Conservation (phyloP, 2,797 vertebrate genomes). For the Spinibarbus caldwelli region DNA sequence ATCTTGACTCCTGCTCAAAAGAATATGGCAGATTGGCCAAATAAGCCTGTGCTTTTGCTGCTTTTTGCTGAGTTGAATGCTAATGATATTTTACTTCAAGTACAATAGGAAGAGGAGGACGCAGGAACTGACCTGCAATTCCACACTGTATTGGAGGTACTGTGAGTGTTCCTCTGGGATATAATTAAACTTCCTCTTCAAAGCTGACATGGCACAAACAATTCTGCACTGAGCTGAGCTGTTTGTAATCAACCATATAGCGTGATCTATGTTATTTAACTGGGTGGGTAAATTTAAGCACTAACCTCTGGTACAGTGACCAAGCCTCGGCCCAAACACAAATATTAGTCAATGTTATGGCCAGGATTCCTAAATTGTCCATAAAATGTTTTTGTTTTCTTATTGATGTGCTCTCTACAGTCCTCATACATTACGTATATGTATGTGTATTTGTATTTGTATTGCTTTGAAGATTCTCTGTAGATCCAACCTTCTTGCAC, state of each 20-base stretch:
- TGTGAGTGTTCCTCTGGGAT: conserved; percentile 51
- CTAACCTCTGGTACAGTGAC: neutral
- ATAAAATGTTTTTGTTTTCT: neutral
- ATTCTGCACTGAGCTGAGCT: conserved; percentile 30
- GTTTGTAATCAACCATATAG: conserved; percentile 14
- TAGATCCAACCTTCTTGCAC: neutral
- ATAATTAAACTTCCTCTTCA: conserved; percentile 60
- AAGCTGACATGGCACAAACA: conserved; percentile 61
- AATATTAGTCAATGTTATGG: neutral
- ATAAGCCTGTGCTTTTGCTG: conserved; percentile 11
- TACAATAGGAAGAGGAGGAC: conserved; percentile 22
- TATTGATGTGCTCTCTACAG: neutral
- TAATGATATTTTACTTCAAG: conserved; percentile 36
- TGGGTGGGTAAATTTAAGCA: neutral
- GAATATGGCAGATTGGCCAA: conserved; percentile 18
- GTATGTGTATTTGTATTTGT: neutral
- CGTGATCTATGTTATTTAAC: conserved; percentile 23
- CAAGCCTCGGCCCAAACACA: neutral
- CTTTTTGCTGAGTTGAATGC: conserved; percentile 32
- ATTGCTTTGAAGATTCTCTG: neutral
- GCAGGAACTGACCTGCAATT: conserved; percentile 41
- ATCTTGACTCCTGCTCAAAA: conserved; percentile 21
- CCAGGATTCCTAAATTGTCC: neutral
- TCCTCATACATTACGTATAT: neutral
- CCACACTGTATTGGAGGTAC: conserved; percentile 33